Base-by-base conservation (phyloP, 1,140 invertebrate species). In the Drosophila prosaltans region DNA sequence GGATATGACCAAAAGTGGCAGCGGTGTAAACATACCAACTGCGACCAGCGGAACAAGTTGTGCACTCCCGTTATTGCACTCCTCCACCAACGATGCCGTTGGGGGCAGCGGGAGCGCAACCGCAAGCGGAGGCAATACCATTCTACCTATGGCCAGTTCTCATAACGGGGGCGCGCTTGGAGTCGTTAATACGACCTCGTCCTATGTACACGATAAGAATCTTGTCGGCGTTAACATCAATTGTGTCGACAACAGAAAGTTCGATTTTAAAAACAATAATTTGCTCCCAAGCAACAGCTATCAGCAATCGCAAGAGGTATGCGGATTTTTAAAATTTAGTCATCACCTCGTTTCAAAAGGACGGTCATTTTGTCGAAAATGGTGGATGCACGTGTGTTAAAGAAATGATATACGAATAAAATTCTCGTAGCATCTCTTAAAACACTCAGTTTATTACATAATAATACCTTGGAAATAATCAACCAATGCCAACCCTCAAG, bases 221-320 rank as follows among this genome's bases (percentile, higher is more conserved):
- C 32, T 86, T 21, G 57, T 82, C 36, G 66, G 73, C 55, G 72
- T 73, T 11, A 64, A 61, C 65, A 69, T 83, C 41, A 71, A 55
- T 72, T 84, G 71, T 72, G 41, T 84, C 59, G 70, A 86, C 64
- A 78, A 51, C 75, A 78, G 78, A 32, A 86, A 83, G 48, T 86
- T 74, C 65, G 80, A 89, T 69, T 78, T 80, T 55, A 77, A 81
- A 57, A 81, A 74, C 51, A 85, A 72, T 69, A 85, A 78, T 71
- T 67, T 85, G 55, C 40, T 89, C n/a, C 48, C 67, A 57, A 84
- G 73, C 62, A 80, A 66, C 59, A 80, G 59, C 55, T 88, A 71
- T 36, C 84, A 78, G 69, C 11, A 69, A 61, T 40, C 63, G 43
- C 70, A 74, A 82, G 82, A 85, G 84, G 84, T 88, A 85, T 63